Conservation (phyloP, 2,113 vertebrate genomes). For the Mobula birostris region DNA sequence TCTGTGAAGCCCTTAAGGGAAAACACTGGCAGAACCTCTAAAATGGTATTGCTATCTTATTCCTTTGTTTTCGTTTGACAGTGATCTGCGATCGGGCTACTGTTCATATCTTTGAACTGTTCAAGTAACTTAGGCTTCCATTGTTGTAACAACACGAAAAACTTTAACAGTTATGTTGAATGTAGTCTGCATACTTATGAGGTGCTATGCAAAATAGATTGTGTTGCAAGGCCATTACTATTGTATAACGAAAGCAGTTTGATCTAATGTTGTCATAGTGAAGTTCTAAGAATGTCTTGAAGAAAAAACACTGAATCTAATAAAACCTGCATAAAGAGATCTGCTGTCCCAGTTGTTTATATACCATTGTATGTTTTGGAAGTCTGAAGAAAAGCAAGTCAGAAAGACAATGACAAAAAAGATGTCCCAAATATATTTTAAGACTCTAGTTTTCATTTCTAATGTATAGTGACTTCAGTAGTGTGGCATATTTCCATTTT, state of each 20-base stretch:
- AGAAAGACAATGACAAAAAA: conserved; percentile 21
- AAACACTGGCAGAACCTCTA: conserved; percentile 35
- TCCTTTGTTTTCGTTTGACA: conserved; percentile 32
- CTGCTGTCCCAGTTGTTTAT: conserved; percentile 26
- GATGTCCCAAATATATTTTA: conserved; percentile 17
- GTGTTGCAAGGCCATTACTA: background rate
- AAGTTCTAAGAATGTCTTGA: conserved; percentile 33
- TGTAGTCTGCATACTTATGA: conserved; percentile 24
- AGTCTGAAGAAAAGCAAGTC: conserved; percentile 26
- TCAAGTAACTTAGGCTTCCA: conserved; percentile 23
- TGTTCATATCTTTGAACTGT: conserved; percentile 30
- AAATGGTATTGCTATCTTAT: conserved; percentile 36
- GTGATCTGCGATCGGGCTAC: conserved; percentile 20
- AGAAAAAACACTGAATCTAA: conserved; percentile 29
- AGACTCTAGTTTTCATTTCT: background rate
- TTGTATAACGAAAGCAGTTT: conserved; percentile 26
- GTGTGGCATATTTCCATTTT: background rate
- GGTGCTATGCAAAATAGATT: conserved; percentile 16
- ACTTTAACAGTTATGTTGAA: conserved; percentile 26
- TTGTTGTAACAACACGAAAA: conserved; percentile 3
- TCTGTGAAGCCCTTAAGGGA: conserved; percentile 31
- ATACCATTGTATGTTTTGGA: conserved; percentile 34
- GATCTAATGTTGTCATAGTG: conserved; percentile 34
- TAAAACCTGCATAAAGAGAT: conserved; percentile 30
- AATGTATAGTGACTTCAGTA: background rate